These are phyloP conservation scores for Amblyopsis hoosieri DNA, from an alignment of 2,797 vertebrate species.

Conservation along the genomic window DNA sequence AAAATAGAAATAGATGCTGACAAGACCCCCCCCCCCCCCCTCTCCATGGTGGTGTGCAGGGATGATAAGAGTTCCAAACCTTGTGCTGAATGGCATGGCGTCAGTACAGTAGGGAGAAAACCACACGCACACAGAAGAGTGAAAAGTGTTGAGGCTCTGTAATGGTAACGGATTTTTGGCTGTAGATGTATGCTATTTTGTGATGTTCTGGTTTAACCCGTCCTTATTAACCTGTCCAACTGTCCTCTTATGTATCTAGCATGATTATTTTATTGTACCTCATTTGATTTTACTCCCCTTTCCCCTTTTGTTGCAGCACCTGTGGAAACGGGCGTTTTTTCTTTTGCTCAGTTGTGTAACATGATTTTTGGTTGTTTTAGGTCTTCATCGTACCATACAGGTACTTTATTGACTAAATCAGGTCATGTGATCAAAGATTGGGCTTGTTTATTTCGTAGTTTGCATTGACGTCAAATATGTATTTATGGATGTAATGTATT, in stretches of 20 bases:
- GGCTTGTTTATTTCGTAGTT: no score
- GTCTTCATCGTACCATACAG: neutral
- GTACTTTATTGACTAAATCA: no score
- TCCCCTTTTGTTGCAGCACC: neutral
- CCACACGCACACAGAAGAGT: neutral
- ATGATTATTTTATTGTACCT: neutral
- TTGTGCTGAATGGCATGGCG: constrained; percentile 14
- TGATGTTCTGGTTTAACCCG: no score
- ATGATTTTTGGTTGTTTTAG: neutral
- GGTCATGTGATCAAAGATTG: no score
- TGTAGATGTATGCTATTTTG: no score
- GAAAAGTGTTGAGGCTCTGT: no score
- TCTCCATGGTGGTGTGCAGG: neutral
- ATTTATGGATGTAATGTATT: no score
- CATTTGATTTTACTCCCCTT: neutral
- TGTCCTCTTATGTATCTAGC: neutral
- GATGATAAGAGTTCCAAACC: neutral
- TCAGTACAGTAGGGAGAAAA: constrained; percentile 17
- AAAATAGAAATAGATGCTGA: neutral
- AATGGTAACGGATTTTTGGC: no score
- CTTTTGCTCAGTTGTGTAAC: neutral
- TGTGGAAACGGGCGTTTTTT: neutral
- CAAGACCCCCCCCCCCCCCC: constrained; percentile 10
- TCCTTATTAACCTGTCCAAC: neutral
- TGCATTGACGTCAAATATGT: no score